Evolutionary conservation across 53 echinoderm and acorn worm genomes (phyloP), one percentile per base, ranked within the genome.

Genomic region (Astropecten irregularis): DNA sequence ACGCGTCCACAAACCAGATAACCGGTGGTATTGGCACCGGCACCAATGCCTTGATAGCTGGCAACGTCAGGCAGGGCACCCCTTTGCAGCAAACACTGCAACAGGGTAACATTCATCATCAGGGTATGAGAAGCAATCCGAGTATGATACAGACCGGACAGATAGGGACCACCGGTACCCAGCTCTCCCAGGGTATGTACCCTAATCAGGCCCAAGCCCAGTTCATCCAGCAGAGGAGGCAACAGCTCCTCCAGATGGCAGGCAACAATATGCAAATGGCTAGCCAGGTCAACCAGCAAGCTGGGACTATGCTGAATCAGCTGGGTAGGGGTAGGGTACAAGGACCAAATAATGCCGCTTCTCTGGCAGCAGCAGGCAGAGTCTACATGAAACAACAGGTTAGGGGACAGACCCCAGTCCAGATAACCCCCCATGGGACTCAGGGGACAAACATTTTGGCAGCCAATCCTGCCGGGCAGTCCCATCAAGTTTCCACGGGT

Each of bases 61-160:
- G 73, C 30, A 68, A 36, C 38, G 31, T 84, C 28, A 44, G 69
- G 46, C 84, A 84, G 27, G 57, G 84, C 35, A 57, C 57, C 29
- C 73, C 73, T 8, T 23, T 73, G 54, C 73, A 73, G 73, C 73
- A 73, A 53, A 53, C 73, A 14, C 35, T 73, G 54, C 72, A 50
- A 18, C 72, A 72, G 46, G 36, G 72, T 19, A 72, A 36, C 72
- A 27, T 72, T 50, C 73, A 73, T 27, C 66, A 66, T 26, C 82
- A 82, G 66, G 82, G 71, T 28, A 88, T 88, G 72, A 58, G 70
- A 70, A 40, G 50, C 65, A 76, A 90, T 68, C 85, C 76, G 59
- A 63, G 48, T 6, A 49, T 66, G 68, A 52, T 56, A 22, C 66
- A 54, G 67, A 69, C 76, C 26, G 81, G 71, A 49, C 81, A 86